Evolutionary conservation across 2,797 vertebrate genomes (phyloP), one percentile per base, ranked within the genome.

Genomic region (Echeneis naucrates): DNA sequence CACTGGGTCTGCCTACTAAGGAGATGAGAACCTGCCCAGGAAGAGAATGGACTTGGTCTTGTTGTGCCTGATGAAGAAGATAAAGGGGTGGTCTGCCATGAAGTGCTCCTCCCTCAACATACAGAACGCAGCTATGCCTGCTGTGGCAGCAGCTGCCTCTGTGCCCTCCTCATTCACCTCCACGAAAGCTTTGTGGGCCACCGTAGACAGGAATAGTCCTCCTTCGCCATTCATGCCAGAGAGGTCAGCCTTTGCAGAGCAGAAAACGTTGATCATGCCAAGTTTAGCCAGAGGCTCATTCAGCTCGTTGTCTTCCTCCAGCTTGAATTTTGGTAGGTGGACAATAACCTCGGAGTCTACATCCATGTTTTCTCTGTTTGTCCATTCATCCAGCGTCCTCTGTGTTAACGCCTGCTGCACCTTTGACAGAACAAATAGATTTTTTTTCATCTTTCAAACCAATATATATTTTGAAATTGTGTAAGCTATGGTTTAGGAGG

Each of bases 91-190:
- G 72, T 99, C 93, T 0, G 93, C 97, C 0, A 33, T 91, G 83
- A 99, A 97, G 78, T 89, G 78, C 61, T 96, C 94, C 74, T 95
- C 94, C 0, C 85, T 80, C 1, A 65, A 0, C 92, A 96, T 81
- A 63, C 90, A 90, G 4, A 93, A 85, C 0, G 30, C 0, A 0
- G 58, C 26, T 0, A 95, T 48, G 42, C 65, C 95, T 0, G 91
- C 96, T 0, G 97, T 98, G 72, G 97, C 97, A 0, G 96, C 95
- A 0, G 97, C 97, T 0, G 97, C 98, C 86, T 99, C 97, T 0
- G 96, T 98, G 23, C 98, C 98, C 77, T 98, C 96, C 91, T 99
- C 98, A 1, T 97, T 98, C 80, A 99, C 96, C 72, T 99, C 97
- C 45, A 98, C 94, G 26, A 97, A 98, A 61, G 96, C 93, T 85